Base-by-base conservation (phyloP, 2,888 invertebrate genomes). In the Labia minor region DNA sequence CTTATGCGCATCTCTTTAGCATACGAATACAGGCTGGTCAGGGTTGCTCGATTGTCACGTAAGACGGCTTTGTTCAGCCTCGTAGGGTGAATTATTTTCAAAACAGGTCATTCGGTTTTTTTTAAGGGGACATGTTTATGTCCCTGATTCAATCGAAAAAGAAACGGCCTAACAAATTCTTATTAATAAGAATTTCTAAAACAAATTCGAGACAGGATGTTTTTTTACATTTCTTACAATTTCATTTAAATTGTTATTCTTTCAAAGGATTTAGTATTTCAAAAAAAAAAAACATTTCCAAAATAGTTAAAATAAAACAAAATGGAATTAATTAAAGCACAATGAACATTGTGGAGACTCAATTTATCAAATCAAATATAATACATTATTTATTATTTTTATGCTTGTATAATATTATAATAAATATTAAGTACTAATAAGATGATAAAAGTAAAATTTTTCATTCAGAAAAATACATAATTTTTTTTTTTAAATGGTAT, bases 1-100 rank as follows among this genome's bases (percentile, higher is more conserved):
- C 49, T 49, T 49, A 49, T 49, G 49, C 49, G 49, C 49, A 49
- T 49, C 49, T 49, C n/a, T 49, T 49, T 49, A 49, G 49, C 49
- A 49, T 49, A 49, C n/a, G 49, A 49, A 49, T 49, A 14, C 49
- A 49, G 3, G 16, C 14, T 14, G 49, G 16, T 8, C 26, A 6
- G 49, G 49, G 49, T 49, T 14, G 8, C 14, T 49, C 14, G 4
- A 49, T 49, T 3, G 49, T 49, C 49, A 49, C 16, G 49, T 49
- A 11, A 16, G n/a, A 16, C 3, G 49, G 49, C 49, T 49, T 49
- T 49, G 49, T 49, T 49, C 49, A n/a, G 3, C 8, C 49, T 49
- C 49, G 26, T 14, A 16, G 49, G 49, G 49, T 49, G 49, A 49
- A 49, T 49, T 49, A 49, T 49, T 16, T 49, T 14, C n/a, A 11